Base-by-base conservation (phyloP, 2,113 vertebrate genomes). In the Oostethus manadensis region DNA sequence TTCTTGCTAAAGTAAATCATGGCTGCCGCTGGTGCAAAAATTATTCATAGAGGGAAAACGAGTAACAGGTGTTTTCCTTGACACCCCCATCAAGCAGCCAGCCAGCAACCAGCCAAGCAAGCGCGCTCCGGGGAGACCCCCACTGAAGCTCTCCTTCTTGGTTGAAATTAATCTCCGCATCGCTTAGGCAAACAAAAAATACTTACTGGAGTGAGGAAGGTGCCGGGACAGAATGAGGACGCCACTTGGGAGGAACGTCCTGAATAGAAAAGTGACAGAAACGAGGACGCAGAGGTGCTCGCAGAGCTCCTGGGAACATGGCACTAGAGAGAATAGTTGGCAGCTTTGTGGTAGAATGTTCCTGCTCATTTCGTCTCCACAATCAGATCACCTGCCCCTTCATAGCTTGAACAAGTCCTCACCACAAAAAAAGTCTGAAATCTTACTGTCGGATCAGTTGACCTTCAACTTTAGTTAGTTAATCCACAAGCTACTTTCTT, bases 101-200 rank as follows among this genome's bases (percentile, higher is more conserved):
- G 71, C 56, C 64, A 56, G 57, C 23, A 61, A 80, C 74, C 74
- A 60, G 16, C 50, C 15, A 18, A 51, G 55, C 48, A 8, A 4
- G 38, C 20, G 21, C 26, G 40, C 68, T 66, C 64, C 60, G 18
- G 67, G 44, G 53, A 62, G 64, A 72, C 57, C 47, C 60, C 59
- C 45, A 35, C 33, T 66, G 76, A 78, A 55, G 65, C 61, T 68
- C 65, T 66, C 50, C 54, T 60, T 35, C 60, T 15, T 43, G 64
- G 47, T 72, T 73, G 49, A 70, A 55, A 70, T 84, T 81, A 67
- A 83, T 83, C 76, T 51, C 60, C 18, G 48, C 53, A 2, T 63
- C 66, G 72, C 72, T 18, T 14, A 59, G 72, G 74, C 59, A 42
- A 42, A 56, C 60, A 56, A 72, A 74, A 72, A 16, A 43, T 59